Evolutionary conservation across 1,140 invertebrate species (phyloP), one percentile per base, ranked within the genome.

Genomic region (Diabrotica undecimpunctata): DNA sequence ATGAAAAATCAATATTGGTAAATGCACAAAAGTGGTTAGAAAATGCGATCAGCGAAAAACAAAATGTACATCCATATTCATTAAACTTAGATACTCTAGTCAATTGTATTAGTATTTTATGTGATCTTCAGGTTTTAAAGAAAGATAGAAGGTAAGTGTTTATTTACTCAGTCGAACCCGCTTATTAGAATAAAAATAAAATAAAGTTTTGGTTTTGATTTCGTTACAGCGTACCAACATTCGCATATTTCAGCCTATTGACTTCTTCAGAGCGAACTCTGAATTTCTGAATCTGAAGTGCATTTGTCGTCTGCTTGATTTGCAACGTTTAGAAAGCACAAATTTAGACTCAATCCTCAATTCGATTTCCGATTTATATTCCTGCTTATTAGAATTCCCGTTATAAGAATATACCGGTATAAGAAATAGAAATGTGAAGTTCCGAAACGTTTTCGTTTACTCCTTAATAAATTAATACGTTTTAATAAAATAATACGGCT

Each of bases 61-160:
- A 73, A 5, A 57, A 62, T 64, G 76, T 83, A 5, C 85, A 86
- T 77, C 85, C 86, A 0, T 88, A 87, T 79, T 83, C 81, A 66
- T 76, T 88, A 37, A 84, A 82, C 46, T 77, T 87, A 64, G 85
- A 87, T 67, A 80, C 79, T 46, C 77, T 82, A 46, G 69, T 71
- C 25, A 80, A 79, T 76, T 82, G 80, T 64, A 65, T 83, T 25
- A 75, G 71, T 50, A 80, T 78, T 37, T 73, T 83, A 11, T 66
- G 70, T 4, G 65, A 70, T 9, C 70, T 74, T 8, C 73, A 73
- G 0, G 77, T 74, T 0, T 55, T 83, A 1, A 51, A 50, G 7
- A 81, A 75, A 68, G 71, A 71, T 12, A 78, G 74, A 71, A 70
- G 62, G 82, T 84, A 72, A 77, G 75, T 73, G 60, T 39, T 35